Conservation (phyloP, 2,113 vertebrate species). For the Ceyx margarethae region DNA sequence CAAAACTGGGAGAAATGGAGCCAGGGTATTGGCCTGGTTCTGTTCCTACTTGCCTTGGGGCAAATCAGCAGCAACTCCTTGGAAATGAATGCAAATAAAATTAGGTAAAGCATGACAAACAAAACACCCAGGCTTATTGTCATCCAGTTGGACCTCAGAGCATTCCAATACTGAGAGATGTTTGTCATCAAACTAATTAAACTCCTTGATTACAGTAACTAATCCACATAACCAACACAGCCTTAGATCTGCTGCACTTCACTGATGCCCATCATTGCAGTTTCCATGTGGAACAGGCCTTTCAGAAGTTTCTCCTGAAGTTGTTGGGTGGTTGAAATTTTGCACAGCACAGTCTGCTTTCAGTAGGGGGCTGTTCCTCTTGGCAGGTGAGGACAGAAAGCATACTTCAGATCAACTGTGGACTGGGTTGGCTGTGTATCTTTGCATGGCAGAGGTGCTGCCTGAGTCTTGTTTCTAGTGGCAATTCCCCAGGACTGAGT, state of each 20-base stretch:
- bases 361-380: background rate
- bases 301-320: background rate
- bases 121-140: background rate
- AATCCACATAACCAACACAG: background rate
- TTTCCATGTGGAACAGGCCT: background rate
- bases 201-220: background rate
- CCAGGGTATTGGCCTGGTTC: background rate
- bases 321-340: background rate
- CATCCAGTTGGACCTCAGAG: background rate
- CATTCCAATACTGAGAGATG: background rate
- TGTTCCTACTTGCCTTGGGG: background rate
- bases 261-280: background rate
- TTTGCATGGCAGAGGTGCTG: background rate
- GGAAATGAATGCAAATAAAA: background rate
- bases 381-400: background rate
- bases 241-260: background rate
- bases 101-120: background rate
- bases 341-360: background rate
- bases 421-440: background rate
- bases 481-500: background rate
- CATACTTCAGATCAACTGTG: background rate
- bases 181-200: background rate
- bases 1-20: background rate
- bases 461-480: background rate
- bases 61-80: background rate